Base-by-base conservation (phyloP, 1,140 invertebrate species). In the Bombus superbus region DNA sequence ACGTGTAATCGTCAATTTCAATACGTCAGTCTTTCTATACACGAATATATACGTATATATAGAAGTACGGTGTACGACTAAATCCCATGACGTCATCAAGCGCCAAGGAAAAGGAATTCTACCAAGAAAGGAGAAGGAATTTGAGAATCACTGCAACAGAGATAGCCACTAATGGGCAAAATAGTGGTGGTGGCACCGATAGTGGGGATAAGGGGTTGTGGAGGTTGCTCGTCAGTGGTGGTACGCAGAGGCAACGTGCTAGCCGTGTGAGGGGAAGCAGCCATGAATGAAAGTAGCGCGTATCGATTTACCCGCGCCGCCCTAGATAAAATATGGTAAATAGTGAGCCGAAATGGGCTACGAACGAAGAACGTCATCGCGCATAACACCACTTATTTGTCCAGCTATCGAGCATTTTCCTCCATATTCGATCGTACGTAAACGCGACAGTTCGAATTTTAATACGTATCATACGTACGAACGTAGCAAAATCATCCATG, bases 261-360 rank as follows among this genome's bases (percentile, higher is more conserved):
- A 91, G 85, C 88, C 80, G 90, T 84, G 75, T n/a, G 87, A 91
- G 92, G 89, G 76, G 90, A 85, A 76, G 87, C 89, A 91, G 91
- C 91, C 92, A 94, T 94, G 94, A 94, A 94, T 94, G 94, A 94
- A 94, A 94, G 92, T 91, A 89, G 83, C 91, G 89, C 90, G 90
- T 94, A 94, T 94, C 94, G 94, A 94, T 94, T 93, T 93, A 93
- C 92, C 92, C 91, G 92, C 91, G 88, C 89, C 93, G 93, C 86
- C 93, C 93, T 94, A 94, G 88, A 92, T 94, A 92, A 91, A 90
- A 88, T 88, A 90, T 90, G 90, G 85, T 90, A 89, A 89, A 90
- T 88, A 90, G 75, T 85, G 85, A 87, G 79, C 72, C 73, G 68
- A 87, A 85, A 80, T 78, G 69, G 81, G 53, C 82, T 79, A 69